These are phyloP conservation scores for Chionodraco myersi DNA, from an alignment of 2,113 vertebrate species.

Conservation along the genomic window DNA sequence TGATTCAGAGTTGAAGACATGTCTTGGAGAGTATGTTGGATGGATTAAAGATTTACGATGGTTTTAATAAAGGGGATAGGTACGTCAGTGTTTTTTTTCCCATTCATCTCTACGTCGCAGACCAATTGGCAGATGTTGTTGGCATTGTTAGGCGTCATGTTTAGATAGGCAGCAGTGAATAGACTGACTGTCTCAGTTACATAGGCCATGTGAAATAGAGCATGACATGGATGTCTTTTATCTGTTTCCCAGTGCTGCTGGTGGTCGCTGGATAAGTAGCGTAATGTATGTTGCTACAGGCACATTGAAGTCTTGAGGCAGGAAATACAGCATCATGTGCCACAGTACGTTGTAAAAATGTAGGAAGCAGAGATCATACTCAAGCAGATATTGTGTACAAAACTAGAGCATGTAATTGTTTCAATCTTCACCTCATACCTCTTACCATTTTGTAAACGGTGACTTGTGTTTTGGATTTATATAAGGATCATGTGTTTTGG, in stretches of 20 bases:
- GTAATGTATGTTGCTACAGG: background rate
- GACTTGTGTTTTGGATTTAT: background rate
- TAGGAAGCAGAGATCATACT: background rate
- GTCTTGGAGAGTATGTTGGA: background rate
- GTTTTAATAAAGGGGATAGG: background rate
- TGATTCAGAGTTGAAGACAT: conserved; percentile 2
- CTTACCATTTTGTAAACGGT: background rate
- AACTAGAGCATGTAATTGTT: background rate
- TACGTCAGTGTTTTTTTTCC: background rate
- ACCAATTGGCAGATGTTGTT: conserved; percentile 51
- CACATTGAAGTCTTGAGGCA: conserved; percentile 5
- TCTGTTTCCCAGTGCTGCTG: conserved; percentile 16
- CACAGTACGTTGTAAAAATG: background rate
- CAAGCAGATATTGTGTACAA: background rate
- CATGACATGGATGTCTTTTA: conserved; percentile 47
- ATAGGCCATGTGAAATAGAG: conserved; percentile 53
- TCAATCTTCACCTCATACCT: background rate
- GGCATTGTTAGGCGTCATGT: conserved; percentile 63
- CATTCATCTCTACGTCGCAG: conserved; percentile 1
- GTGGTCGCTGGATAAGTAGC: conserved; percentile 30
- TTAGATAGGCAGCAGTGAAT: conserved; percentile 46
- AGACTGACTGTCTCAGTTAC: conserved; percentile 58
- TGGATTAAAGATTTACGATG: background rate
- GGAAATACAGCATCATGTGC: background rate
- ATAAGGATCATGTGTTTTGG: background rate